Conservation (phyloP, 2,797 vertebrate species). For the Diglossa cyanea region DNA sequence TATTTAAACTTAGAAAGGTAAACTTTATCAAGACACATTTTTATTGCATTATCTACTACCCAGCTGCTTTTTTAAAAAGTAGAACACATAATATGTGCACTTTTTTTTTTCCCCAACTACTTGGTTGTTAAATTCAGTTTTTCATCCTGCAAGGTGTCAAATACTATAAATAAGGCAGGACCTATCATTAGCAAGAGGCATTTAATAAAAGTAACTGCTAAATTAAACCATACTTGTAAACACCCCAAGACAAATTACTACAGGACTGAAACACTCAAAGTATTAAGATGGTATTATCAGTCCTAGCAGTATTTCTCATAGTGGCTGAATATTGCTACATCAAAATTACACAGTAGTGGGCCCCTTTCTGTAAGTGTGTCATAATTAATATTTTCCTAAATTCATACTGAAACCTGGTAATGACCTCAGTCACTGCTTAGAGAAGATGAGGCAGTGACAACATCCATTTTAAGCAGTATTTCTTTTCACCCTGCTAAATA, state of each 20-base stretch:
- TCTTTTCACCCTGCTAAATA: neutral
- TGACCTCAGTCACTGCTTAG: neutral
- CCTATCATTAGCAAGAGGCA: neutral
- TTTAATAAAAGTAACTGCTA: neutral
- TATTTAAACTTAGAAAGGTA: neutral
- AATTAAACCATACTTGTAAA: neutral
- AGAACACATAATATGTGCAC: neutral
- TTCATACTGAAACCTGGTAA: neutral
- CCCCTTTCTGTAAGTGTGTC: neutral
- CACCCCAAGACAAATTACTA: neutral
- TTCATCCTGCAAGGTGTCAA: neutral
- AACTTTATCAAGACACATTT: neutral
- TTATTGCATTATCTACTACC: neutral
- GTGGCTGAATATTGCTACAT: neutral
- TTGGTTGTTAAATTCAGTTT: neutral
- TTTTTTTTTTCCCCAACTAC: neutral
- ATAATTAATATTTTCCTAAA: neutral
- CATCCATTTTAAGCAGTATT: neutral
- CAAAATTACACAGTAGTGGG: neutral
- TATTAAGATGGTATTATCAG: neutral
- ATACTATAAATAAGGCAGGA: neutral
- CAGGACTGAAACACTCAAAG: neutral
- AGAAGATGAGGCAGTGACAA: neutral
- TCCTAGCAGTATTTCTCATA: neutral
- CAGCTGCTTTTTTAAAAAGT: accelerated